Percentiles rank a stretch among this genome's conserved stretches.
phyloP scores from a whole-genome alignment of 2,888 invertebrate genomes.

The Aquatica leii region DNA sequence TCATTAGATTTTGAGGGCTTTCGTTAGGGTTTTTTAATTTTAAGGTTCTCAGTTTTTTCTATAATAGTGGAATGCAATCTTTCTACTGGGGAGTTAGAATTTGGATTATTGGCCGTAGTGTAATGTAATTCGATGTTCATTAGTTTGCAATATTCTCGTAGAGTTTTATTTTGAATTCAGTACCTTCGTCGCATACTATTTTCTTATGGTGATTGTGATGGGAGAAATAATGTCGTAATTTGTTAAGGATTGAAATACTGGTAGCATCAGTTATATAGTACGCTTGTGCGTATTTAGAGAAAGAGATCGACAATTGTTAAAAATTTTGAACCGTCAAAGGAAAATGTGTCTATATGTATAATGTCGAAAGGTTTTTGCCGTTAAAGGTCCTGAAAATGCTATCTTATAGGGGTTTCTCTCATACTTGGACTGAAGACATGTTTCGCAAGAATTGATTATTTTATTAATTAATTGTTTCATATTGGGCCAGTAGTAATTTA shows the following conservation, averaged over 20 bases:
- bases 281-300: slow-evolving; percentile 22
- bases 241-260: slow-evolving; percentile 13
- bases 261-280: slow-evolving; percentile 18
- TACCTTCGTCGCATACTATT: slow-evolving; percentile 28
- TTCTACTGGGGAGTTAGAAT: too few relatives aligned
- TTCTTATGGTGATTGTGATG: slow-evolving; percentile 18
- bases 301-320: slow-evolving; percentile 30
- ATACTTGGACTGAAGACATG: too few relatives aligned
- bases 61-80: too few relatives aligned
- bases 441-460: too few relatives aligned
- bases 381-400: slow-evolving; percentile 19
- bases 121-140: slow-evolving; percentile 27
- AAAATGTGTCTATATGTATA: slow-evolving; percentile 34
- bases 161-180: slow-evolving; percentile 31
- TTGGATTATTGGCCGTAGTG: slow-evolving; percentile 22
- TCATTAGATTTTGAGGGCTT: slow-evolving; percentile 17
- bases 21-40: too few relatives aligned
- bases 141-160: slow-evolving; percentile 18
- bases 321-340: slow-evolving; percentile 19
- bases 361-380: slow-evolving; percentile 28
- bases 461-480: too few relatives aligned
- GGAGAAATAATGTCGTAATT: slow-evolving; percentile 17
- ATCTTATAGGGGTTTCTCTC: slow-evolving; percentile 21
- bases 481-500: neutral
- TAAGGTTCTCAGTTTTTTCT: too few relatives aligned